Conservation (phyloP, 92 coral and sea anemone species). For the Scolanthus callimorphus region DNA sequence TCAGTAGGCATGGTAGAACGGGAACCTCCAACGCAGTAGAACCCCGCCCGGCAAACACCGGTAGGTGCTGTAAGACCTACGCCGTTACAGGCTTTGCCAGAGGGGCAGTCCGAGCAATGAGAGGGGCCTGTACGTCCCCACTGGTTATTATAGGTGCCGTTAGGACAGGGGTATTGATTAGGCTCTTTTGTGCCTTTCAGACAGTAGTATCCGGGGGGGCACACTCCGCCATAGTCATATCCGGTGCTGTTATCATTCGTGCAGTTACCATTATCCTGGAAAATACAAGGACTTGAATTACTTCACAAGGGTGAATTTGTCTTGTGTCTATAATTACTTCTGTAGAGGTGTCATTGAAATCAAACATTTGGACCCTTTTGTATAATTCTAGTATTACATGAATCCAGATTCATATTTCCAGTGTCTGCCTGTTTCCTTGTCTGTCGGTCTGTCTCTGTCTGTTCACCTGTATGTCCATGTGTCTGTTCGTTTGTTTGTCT, state of each 20-base stretch:
- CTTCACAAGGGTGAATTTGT: too few species aligned
- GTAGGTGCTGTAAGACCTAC: constrained; percentile 77
- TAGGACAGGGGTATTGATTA: constrained; percentile 63
- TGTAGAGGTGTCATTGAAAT: too few species aligned
- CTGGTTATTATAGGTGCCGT: constrained; percentile 85
- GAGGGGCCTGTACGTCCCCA: constrained; percentile 43
- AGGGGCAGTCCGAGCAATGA: constrained; percentile 68
- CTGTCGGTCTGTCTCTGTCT: too few species aligned
- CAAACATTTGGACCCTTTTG: too few species aligned
- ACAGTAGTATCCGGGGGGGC: constrained; percentile 90
- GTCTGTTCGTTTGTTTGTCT: too few species aligned
- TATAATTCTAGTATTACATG: too few species aligned
- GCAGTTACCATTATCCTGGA: constrained; percentile 75
- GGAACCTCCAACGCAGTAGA: constrained; percentile 61
- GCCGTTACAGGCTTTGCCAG: constrained; percentile 88
- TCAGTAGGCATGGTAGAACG: constrained; percentile 78
- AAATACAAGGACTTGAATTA: too few species aligned
- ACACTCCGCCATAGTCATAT: constrained; percentile 83
- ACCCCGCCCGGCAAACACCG: constrained; percentile 83
- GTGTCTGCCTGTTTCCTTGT: too few species aligned
- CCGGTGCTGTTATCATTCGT: constrained; percentile 24
- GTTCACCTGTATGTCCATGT: too few species aligned
- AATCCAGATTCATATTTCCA: too few species aligned
- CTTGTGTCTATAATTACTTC: too few species aligned
- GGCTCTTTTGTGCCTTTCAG: constrained; percentile 64